Base-by-base conservation (phyloP, 2,888 invertebrate species). In the Spodoptera exigua region DNA sequence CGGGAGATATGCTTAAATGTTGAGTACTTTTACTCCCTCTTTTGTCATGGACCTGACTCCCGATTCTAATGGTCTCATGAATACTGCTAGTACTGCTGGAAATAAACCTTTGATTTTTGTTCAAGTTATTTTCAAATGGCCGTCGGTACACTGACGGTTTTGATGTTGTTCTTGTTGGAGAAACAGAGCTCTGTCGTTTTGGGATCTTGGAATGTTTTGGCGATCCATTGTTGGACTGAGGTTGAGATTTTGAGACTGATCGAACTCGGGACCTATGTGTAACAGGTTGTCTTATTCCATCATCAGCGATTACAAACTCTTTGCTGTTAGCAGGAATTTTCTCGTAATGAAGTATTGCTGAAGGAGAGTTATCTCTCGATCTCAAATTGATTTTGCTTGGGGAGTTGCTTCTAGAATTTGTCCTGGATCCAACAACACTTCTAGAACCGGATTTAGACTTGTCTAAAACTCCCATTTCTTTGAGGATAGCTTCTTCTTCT, bases 81-180 rank as follows among this genome's bases (percentile, higher is more conserved):
- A 95, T 92, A 69, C 94, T 94, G 61, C 93, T 94, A 0, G 94
- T 92, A 59, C 94, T 94, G 49, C 88, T 94, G 0, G 94, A 94
- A 54, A 94, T 93, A 27, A 88, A 92, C 63, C 87, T 88, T 73
- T 89, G 91, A 75, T 89, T 90, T 64, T 81, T 86, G 35, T 82
- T 88, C 1, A 93, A 70, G 58, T 80, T 88, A 61, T 83, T 90
- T 18, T 89, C 85, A 11, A 83, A 57, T 2, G 84, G 83, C 71
- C 81, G 84, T 74, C 82, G 82, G 3, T 84, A 78, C 58, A 68
- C 81, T 2, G 84, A 84, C 1, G 76, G 64, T 7, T 61, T 80
- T 21, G 48, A 62, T 3, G 56, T 79, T 27, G 68, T 81, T 75
- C 93, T 87, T 1, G 85, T 82, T 1, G 94, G 94, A 1, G 94